Evolutionary conservation across 2,888 invertebrate species (phyloP), one percentile per base, ranked within the genome.

Genomic region (Cetonia aurata): DNA sequence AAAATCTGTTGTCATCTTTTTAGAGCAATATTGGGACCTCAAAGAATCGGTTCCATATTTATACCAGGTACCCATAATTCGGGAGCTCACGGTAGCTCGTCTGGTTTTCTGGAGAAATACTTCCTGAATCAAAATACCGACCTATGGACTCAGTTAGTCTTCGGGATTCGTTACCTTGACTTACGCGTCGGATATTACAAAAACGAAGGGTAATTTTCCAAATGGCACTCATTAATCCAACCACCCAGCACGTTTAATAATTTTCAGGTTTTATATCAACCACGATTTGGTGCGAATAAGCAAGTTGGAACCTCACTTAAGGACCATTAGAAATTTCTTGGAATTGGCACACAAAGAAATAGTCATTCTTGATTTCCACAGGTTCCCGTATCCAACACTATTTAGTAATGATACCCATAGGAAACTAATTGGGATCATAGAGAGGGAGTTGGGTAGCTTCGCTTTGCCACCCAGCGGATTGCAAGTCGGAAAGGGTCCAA

Each of bases 111-210:
- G 33, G 79, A 82, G 71, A 80, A 82, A 57, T 88, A 87, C 74
- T 80, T 88, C 37, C 79, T 87, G 65, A 89, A 90, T 50, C 95
- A 95, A 82, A 94, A 95, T 81, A 89, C 93, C 71, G 90, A 91
- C 78, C 87, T 95, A 60, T 95, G 94, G 92, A 89, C 90, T 0
- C 95, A 96, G 80, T 86, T 96, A n/a, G 91, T 93, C 0, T 92
- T 93, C 80, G 95, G 95, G 66, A 91, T 94, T 78, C 87, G 95
- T 79, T 95, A 93, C 83, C 86, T 95, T 60, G 95, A 95, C 83
- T 88, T 95, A 67, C 89, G 94, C 77, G 88, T 95, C 74, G 94
- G 93, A 72, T 93, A 90, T 83, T 92, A 89, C 75, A 79, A 78
- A 25, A 74, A 75, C 12, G 76, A 77, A 52, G 77, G 78, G 76